Evolutionary conservation across 2,113 vertebrate species (phyloP).

Genomic region (Capreolus pygargus): DNA sequence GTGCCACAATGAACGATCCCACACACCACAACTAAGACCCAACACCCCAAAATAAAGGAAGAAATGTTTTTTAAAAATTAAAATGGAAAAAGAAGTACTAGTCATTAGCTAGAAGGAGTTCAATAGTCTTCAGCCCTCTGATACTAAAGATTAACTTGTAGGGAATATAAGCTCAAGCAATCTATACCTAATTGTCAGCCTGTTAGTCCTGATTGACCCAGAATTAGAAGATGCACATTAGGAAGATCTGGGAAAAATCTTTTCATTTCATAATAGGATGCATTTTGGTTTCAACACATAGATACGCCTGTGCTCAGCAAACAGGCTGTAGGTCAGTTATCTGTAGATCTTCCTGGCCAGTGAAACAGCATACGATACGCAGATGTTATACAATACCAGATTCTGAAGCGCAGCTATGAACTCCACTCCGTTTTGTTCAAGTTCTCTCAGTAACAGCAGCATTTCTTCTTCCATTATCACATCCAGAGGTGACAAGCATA

Average conservation of each 20-base stretch:
- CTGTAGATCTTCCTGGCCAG: background rate
- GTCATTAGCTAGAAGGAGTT: background rate
- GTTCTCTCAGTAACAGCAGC: conserved; percentile 84
- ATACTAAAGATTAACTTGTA: background rate
- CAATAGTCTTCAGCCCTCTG: background rate
- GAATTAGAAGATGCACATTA: background rate
- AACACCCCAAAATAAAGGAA: background rate
- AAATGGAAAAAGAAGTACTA: background rate
- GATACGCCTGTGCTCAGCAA: background rate
- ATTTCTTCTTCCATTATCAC: conserved; percentile 86
- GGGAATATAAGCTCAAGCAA: background rate
- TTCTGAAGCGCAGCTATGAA: conserved; percentile 80
- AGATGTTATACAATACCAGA: conserved; percentile 76
- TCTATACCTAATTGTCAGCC: background rate
- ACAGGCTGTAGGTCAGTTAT: background rate
- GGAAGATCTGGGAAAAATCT: background rate
- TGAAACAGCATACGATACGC: background rate
- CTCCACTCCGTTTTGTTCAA: conserved; percentile 80
- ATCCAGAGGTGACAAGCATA: conserved; percentile 69
- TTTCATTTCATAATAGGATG: background rate
- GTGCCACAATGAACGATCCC: background rate
- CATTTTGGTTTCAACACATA: background rate
- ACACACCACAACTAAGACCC: accelerated
- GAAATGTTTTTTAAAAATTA: background rate
- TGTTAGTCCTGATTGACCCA: background rate